Percentiles rank a stretch among this genome's conserved stretches.
Evolutionary conservation across 2,888 invertebrate genomes (phyloP).

Genomic region (Aleiodes testaceus): DNA sequence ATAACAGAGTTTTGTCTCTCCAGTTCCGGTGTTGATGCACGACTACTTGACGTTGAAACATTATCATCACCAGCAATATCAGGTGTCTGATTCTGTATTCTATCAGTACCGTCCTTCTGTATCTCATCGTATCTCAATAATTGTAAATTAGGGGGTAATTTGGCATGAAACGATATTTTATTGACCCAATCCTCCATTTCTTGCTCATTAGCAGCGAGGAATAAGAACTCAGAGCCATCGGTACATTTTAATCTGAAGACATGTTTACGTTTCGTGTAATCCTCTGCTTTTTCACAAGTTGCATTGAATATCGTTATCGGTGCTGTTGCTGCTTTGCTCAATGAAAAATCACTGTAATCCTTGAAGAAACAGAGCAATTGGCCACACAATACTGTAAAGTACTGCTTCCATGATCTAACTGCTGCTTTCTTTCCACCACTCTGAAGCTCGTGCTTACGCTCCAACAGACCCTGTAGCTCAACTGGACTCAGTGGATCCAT

Average conservation of each 20-base stretch:
- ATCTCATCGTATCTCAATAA: constrained; percentile 86
- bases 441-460: constrained; percentile 95
- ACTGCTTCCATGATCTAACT: constrained; percentile 95
- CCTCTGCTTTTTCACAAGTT: constrained; percentile 88
- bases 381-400: constrained; percentile 96
- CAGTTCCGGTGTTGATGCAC: constrained; percentile 73
- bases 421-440: constrained; percentile 96
- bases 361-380: constrained; percentile 98
- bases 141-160: constrained; percentile 91
- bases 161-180: constrained; percentile 94
- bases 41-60: constrained; percentile 72
- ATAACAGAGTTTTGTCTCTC: constrained; percentile 71
- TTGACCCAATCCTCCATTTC: constrained; percentile 93
- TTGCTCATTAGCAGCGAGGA: constrained; percentile 83
- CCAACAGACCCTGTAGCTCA: constrained; percentile 92
- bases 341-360: constrained; percentile 91
- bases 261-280: constrained; percentile 96
- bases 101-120: constrained; percentile 67
- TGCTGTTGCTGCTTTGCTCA: constrained; percentile 90
- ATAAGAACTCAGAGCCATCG: constrained; percentile 95
- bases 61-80: constrained; percentile 65
- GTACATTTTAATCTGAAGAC: constrained; percentile 91
- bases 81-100: constrained; percentile 58
- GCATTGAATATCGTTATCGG: constrained; percentile 84
- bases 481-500: constrained; percentile 86